A percentile compares a stretch with the other conserved stretches of the same genome.
These are phyloP conservation scores for Sphenopsis melanotis DNA, from an alignment of 2,797 vertebrate genomes.

Conservation along the genomic window DNA sequence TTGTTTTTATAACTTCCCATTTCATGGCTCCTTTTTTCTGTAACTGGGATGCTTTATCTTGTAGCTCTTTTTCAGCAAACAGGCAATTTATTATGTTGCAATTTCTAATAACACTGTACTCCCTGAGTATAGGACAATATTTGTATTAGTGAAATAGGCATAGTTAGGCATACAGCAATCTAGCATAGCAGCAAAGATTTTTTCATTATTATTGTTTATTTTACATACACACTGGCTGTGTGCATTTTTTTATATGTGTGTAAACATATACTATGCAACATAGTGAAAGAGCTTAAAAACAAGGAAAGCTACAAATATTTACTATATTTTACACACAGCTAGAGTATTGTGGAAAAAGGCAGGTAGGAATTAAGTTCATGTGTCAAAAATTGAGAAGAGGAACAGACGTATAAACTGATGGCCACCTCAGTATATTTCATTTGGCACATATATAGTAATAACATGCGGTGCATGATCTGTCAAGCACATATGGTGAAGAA, in stretches of 20 bases:
- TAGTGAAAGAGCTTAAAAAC: not conserved
- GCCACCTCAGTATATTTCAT: too few relatives aligned
- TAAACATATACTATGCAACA: accelerated
- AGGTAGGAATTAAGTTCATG: not conserved
- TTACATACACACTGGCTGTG: not conserved
- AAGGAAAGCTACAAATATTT: not conserved
- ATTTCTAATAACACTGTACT: not conserved
- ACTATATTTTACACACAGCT: not conserved
- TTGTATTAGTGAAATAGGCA: not conserved
- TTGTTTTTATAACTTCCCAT: not conserved
- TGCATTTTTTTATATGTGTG: not conserved
- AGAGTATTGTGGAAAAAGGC: not conserved
- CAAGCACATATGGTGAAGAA: not conserved
- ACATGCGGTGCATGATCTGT: not conserved
- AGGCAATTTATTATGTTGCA: not conserved
- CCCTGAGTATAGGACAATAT: not conserved
- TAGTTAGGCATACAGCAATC: not conserved
- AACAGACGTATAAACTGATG: not conserved
- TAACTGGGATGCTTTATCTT: not conserved
- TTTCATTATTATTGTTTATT: not conserved
- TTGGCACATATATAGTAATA: not conserved
- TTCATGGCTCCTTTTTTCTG: not conserved
- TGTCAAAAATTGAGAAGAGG: not conserved
- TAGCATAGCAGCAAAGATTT: not conserved
- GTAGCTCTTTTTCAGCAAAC: not conserved